phyloP scores from a whole-genome alignment of 1,140 invertebrate species.

The Andricus grossulariae region DNA sequence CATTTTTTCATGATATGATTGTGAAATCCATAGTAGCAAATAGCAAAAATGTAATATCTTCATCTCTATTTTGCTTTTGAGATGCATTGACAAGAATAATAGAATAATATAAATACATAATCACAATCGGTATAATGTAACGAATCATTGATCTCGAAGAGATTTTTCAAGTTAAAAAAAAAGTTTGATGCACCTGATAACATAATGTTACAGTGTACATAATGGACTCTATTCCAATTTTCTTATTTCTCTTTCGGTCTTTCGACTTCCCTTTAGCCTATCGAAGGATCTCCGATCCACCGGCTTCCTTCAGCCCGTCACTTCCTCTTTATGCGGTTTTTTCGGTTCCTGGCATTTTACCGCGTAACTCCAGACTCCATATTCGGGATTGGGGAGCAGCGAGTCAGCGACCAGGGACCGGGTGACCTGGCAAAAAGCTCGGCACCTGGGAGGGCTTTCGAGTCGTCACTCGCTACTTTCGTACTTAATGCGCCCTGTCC shows the following conservation, averaged over 20 bases:
- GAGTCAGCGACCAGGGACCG: neutral
- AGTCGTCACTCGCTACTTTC: constrained; percentile 43
- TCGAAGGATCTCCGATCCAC: constrained; percentile 21
- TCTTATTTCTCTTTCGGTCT: neutral
- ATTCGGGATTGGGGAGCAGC: constrained; percentile 38
- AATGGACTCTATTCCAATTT: neutral
- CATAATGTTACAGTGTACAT: neutral
- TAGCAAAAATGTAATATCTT: too few species aligned
- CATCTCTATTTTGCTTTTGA: too few species aligned
- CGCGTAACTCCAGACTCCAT: constrained; percentile 39
- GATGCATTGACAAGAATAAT: too few species aligned
- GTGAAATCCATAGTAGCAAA: neutral
- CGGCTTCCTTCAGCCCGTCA: constrained; percentile 16
- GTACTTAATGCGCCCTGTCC: constrained; percentile 25
- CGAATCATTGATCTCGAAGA: too few species aligned
- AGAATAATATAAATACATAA: too few species aligned
- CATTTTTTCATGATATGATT: neutral
- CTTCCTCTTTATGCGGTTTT: constrained; percentile 31
- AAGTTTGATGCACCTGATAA: neutral
- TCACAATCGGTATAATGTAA: too few species aligned
- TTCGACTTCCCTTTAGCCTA: neutral
- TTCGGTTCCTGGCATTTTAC: constrained; percentile 37
- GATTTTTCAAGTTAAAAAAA: neutral
- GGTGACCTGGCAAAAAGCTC: constrained; percentile 50
- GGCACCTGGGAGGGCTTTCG: constrained; percentile 55